Evolutionary conservation across 2,113 vertebrate species (phyloP), one percentile per base, ranked within the genome.

Genomic region (Melanotaenia duboulayi): DNA sequence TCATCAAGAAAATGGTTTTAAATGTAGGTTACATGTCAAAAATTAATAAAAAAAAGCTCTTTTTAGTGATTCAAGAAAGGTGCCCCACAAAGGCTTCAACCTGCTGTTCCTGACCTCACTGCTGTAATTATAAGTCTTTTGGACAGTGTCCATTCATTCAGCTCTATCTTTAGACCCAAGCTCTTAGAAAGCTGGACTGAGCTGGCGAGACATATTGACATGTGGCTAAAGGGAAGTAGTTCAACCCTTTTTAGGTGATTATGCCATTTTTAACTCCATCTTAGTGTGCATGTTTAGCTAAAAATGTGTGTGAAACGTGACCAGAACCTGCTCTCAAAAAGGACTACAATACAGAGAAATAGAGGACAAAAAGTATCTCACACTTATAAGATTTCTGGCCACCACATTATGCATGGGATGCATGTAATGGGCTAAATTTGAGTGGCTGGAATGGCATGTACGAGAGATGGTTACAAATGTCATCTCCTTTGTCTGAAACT

Each of bases 101-200:
- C 5, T 8, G 40, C 69, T 20, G 52, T 66, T 75, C 77, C 16
- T 73, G 55, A 87, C 58, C 64, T 68, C 23, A 24, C 40, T 51
- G 46, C 65, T 28, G 49, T 82, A 72, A 84, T 82, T 76, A 77
- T 37, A 63, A 48, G 22, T 50, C 23, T 76, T 74, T 70, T 65
- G 63, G 75, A 72, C 50, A 32, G n/a, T n/a, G 48, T 79, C 81
- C 81, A 88, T 76, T 81, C 87, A 78, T 75, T 76, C 75, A 64
- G 25, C 32, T 82, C 83, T 84, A 87, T 88, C 74, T 85, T 87
- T 85, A 91, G 82, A 67, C 46, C 9, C 20, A 7, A 24, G 48
- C 75, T 46, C 58, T 63, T 63, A 78, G 48, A 28, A 67, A 70
- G 62, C 68, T 71, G 79, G 65, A 76, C 74, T 28, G 50, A 69